phyloP scores from a whole-genome alignment of 2,888 invertebrate genomes.

The Hyalella azteca region DNA sequence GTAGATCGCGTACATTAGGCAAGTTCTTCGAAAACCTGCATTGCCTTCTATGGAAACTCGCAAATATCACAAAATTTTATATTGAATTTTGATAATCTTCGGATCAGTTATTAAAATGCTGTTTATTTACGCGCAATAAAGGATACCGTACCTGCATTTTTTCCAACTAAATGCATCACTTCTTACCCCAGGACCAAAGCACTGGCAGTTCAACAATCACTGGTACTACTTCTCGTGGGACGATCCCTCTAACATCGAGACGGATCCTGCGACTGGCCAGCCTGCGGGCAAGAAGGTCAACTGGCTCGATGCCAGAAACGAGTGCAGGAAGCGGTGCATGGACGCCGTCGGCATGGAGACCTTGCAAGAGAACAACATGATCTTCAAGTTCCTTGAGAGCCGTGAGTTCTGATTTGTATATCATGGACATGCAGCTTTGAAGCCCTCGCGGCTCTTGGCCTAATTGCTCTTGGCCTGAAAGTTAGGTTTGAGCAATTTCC shows the following conservation, averaged over 20 bases:
- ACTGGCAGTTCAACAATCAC: constrained; percentile 67
- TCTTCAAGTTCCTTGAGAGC: constrained; percentile 69
- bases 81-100: too few relatives aligned
- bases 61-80: too few relatives aligned
- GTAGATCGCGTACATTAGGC: too few relatives aligned
- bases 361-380: constrained; percentile 86
- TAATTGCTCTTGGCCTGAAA: background rate
- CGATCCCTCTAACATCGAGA: constrained; percentile 83
- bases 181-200: constrained; percentile 55
- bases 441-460: background rate
- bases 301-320: constrained; percentile 89
- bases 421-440: too few relatives aligned
- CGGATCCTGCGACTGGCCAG: constrained; percentile 79
- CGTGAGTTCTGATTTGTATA: constrained; percentile 48
- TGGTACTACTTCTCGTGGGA: constrained; percentile 96
- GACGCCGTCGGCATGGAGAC: constrained; percentile 90
- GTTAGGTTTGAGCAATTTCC: too few relatives aligned
- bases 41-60: too few relatives aligned
- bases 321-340: constrained; percentile 91
- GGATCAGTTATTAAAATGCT: too few relatives aligned
- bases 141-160: too few relatives aligned
- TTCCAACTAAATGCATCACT: too few relatives aligned
- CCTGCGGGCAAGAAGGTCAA: constrained; percentile 78
- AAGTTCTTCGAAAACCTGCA: too few relatives aligned
- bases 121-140: too few relatives aligned